A percentile compares a stretch with the other conserved stretches of the same genome.
Evolutionary conservation across 2,797 vertebrate species (phyloP).

Genomic region (Malacoctenus gilli): DNA sequence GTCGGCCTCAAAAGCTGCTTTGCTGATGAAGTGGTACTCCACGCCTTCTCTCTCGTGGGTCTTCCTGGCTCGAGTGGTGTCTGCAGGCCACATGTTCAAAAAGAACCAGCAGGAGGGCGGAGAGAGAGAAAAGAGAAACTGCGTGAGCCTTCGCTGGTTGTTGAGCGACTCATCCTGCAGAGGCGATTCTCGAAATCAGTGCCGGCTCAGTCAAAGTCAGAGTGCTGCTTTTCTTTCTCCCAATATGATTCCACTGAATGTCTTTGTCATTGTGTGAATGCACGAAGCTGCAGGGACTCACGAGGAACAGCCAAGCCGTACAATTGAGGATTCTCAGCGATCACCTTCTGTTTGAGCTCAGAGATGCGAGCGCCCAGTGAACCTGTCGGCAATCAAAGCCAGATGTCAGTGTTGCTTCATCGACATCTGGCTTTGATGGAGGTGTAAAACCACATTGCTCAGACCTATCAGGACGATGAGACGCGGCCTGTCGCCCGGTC

Average conservation of each 20-base stretch:
- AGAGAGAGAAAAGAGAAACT: neutral
- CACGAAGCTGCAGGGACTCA: too few species aligned
- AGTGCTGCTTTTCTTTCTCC: too few species aligned
- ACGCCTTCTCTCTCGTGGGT: constrained; percentile 91
- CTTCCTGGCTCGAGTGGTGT: constrained; percentile 90
- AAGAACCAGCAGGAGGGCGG: constrained; percentile 4
- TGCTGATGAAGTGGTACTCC: constrained; percentile 94
- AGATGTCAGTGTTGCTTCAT: too few species aligned
- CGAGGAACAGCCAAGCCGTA: constrained; percentile 92
- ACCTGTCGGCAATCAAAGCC: constrained; percentile 76
- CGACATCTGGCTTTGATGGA: too few species aligned
- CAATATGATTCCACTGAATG: too few species aligned
- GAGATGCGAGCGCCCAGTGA: constrained; percentile 88
- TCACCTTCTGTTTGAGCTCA: constrained; percentile 93
- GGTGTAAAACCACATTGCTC: too few species aligned
- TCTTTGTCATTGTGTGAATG: too few species aligned
- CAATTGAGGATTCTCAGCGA: constrained; percentile 88
- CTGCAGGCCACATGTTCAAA: constrained; percentile 60
- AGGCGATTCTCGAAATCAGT: too few species aligned
- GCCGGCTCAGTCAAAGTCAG: too few species aligned
- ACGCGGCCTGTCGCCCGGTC: constrained; percentile 84
- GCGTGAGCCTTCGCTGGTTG: neutral
- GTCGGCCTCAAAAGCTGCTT: constrained; percentile 89
- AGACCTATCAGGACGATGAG: constrained; percentile 92
- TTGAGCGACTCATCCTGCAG: too few species aligned